Evolutionary conservation across 92 coral and sea anemone species (phyloP), one percentile per base, ranked within the genome.

Genomic region (Metridium senile): DNA sequence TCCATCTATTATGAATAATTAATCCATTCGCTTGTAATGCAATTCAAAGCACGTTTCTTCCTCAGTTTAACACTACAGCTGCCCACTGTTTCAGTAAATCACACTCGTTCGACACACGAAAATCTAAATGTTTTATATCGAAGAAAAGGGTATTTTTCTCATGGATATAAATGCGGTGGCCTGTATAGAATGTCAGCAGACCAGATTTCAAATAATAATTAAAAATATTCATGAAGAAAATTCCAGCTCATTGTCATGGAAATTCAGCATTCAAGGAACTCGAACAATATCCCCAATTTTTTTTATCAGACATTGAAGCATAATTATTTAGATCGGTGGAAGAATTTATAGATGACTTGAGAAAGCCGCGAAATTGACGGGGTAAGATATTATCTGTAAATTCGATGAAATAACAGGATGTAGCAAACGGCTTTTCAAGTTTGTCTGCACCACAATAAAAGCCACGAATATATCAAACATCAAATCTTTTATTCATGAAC

Each of bases 381-480:
- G 49, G 49, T 39, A 39, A 13, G 13, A 6, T 4, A 39, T 39
- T 39, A 39, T 39, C 13, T 39, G 8, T 39, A 13, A 39, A 39
- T 4, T 63, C 69, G 65, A 63, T 28, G 69, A 29, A 63, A 29
- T 63, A 63, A 28, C 69, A 28, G 69, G 22, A 63, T 59, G 65
- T 54, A 29, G 45, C 9, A 63, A 63, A 63, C 39, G 69, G 45
- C 69, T 53, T 57, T 26, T 32, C 29, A n/a, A 29, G 51, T 31
- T 30, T 30, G 71, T 31, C 72, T 19, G 20, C 53, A 20, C 53
- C 72, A 35, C 72, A 45, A 35, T 46, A 34, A 68, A 35, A 26
- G 72, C 17, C 43, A 63, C 35, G n/a, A 30, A 21, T 13, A 26
- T 21, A 63, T 54, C 17, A 63, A 63, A 63, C 69, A 26, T 39